These are phyloP conservation scores for Mythimna vitellina DNA, from an alignment of 2,888 invertebrate genomes.

Conservation along the genomic window DNA sequence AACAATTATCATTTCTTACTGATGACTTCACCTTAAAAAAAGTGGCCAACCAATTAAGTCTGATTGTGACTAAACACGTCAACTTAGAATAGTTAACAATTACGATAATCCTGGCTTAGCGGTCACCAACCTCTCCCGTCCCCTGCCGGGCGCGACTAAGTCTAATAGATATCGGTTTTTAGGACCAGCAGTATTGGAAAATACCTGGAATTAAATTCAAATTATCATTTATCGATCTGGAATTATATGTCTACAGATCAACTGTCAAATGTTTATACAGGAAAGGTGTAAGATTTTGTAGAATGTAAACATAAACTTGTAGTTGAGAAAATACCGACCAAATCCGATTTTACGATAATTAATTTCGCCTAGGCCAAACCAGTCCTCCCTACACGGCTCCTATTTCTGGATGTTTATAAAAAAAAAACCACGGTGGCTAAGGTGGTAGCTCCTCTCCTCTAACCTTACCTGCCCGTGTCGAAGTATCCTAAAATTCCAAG, in stretches of 20 bases:
- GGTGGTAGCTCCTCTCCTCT: no score
- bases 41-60: constrained; percentile 35
- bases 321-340: neutral
- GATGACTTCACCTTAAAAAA: constrained; percentile 28
- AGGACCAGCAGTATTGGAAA: constrained; percentile 5
- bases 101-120: constrained; percentile 51
- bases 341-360: neutral
- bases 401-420: no score
- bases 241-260: neutral
- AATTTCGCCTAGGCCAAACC: no score
- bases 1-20: constrained; percentile 8
- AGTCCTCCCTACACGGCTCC: no score
- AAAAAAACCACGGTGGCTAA: no score
- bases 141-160: neutral
- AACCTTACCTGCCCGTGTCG: no score
- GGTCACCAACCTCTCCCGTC: constrained; percentile 36
- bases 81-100: constrained; percentile 41
- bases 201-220: neutral
- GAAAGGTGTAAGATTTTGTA: neutral
- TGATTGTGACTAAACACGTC: constrained; percentile 5
- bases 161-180: constrained; percentile 35
- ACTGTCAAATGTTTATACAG: neutral
- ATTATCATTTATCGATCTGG: neutral
- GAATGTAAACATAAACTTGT: no score
- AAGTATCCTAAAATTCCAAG: no score